phyloP scores from a whole-genome alignment of 2,888 invertebrate genomes.

The Marasmarcha lunaedactyla region DNA sequence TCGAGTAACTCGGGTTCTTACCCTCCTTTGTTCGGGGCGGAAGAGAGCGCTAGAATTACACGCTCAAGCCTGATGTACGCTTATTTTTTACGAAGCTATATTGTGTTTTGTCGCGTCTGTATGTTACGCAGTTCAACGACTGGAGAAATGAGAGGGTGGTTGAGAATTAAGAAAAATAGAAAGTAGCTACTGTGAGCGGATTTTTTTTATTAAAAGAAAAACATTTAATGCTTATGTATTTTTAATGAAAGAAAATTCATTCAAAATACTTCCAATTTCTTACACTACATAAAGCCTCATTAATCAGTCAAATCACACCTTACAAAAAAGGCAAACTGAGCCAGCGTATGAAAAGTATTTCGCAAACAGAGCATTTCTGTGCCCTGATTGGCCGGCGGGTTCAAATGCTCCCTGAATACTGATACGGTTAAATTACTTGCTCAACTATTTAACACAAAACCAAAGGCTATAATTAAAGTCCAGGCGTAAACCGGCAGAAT shows the following conservation, averaged over 20 bases:
- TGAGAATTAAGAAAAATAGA: slow-evolving; percentile 36
- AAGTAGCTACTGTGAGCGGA: slow-evolving; percentile 5
- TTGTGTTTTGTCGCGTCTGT: slow-evolving; percentile 56
- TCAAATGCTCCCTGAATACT: slow-evolving; percentile 37
- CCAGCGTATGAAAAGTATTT: no score
- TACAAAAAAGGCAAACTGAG: no score
- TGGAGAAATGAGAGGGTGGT: slow-evolving; percentile 57
- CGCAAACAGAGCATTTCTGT: slow-evolving; percentile 1
- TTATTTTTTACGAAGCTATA: slow-evolving; percentile 69
- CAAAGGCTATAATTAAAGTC: slow-evolving; percentile 67
- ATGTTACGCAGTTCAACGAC: slow-evolving; percentile 66
- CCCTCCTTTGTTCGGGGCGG: slow-evolving; percentile 69
- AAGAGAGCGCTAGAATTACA: slow-evolving; percentile 71
- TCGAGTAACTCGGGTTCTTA: slow-evolving; percentile 71
- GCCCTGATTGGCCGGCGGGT: not conserved
- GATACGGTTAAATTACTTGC: slow-evolving; percentile 64
- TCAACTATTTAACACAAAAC: slow-evolving; percentile 70
- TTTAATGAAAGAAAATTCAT: no score
- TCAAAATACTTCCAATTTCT: no score
- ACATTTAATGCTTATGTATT: no score
- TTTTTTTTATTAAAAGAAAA: no score
- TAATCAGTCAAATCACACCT: not conserved
- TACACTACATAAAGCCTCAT: no score
- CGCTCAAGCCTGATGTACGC: slow-evolving; percentile 69
- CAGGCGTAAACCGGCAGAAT: slow-evolving; percentile 61